A percentile compares a stretch with the other conserved stretches of the same genome.
Evolutionary conservation across 2,113 vertebrate genomes (phyloP).

Genomic region (Heteronetta atricapilla): DNA sequence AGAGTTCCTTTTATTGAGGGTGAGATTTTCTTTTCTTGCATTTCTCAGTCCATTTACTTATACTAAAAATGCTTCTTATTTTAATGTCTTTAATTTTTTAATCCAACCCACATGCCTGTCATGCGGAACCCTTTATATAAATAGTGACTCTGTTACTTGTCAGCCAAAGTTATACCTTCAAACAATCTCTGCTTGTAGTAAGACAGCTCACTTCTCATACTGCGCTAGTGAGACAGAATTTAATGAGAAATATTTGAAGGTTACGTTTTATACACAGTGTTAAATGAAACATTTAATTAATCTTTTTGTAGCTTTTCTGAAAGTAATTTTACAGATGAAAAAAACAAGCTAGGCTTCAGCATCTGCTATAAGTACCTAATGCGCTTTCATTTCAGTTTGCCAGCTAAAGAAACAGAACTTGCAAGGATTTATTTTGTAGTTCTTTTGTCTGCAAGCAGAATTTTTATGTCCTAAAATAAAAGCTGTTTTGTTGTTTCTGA

Average conservation of each 20-base stretch:
- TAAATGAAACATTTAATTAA: neutral
- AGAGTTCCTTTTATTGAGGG: slow-evolving; percentile 95
- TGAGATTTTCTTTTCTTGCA: slow-evolving; percentile 59
- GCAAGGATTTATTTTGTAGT: neutral
- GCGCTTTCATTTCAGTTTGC: neutral
- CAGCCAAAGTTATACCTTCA: neutral
- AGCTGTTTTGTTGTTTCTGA: neutral
- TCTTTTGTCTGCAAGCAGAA: neutral
- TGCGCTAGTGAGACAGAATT: neutral
- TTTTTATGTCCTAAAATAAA: neutral
- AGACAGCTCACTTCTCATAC: neutral
- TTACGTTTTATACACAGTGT: neutral
- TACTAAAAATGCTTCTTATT: neutral
- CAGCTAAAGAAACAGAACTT: neutral
- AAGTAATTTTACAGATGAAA: neutral
- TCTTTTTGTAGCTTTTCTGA: neutral
- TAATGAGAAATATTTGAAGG: neutral
- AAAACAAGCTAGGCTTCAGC: neutral
- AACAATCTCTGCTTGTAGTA: neutral
- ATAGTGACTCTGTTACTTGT: neutral
- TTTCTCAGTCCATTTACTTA: neutral
- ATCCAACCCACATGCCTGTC: neutral
- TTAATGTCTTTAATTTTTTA: neutral
- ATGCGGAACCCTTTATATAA: neutral
- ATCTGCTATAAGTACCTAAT: neutral